phyloP scores from a whole-genome alignment of 2,797 vertebrate species.

The Linurgus olivaceus region DNA sequence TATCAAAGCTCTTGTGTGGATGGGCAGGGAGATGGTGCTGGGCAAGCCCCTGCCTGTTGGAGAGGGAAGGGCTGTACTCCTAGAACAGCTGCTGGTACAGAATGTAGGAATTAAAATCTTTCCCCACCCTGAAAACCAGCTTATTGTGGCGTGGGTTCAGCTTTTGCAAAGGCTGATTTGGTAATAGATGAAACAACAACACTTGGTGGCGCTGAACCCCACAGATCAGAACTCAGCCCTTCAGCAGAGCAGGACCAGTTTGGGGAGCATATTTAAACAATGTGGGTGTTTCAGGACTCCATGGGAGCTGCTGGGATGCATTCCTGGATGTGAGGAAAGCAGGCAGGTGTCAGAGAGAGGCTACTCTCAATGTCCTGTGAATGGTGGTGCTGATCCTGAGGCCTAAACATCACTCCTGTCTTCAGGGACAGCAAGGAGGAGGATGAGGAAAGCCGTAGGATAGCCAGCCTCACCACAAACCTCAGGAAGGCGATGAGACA shows the following conservation, averaged over 20 bases:
- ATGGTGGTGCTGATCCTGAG: neutral
- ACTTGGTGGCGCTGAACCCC: rapidly evolving
- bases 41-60: neutral
- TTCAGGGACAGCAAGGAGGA: neutral
- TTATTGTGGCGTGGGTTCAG: neutral
- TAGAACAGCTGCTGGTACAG: neutral
- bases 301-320: neutral
- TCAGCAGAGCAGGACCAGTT: neutral
- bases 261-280: neutral
- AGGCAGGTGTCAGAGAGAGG: neutral
- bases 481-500: neutral
- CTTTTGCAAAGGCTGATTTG: neutral
- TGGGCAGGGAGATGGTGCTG: neutral
- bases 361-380: neutral
- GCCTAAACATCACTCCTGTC: neutral
- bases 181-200: neutral
- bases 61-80: neutral
- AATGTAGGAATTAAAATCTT: neutral
- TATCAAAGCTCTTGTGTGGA: neutral
- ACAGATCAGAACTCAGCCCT: neutral
- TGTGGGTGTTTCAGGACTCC: neutral
- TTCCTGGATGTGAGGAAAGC: rapidly evolving
- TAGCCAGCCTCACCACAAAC: neutral
- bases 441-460: neutral
- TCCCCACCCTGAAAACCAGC: neutral